Evolutionary conservation across 2,797 vertebrate genomes (phyloP).

Genomic region (Coreius guichenoti): DNA sequence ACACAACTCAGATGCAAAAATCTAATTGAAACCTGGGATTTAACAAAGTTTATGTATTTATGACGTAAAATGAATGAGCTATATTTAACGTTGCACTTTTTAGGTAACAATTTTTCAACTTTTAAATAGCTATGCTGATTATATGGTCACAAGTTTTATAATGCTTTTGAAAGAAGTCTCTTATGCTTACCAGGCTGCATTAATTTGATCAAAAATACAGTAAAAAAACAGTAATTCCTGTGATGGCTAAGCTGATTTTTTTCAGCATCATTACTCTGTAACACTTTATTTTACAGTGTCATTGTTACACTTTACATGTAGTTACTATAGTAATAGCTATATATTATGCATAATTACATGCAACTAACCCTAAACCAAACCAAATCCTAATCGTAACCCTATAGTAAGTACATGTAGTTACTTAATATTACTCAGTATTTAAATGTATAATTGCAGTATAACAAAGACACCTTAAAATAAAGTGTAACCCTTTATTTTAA

Average conservation of each 20-base stretch:
- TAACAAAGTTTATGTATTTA: background rate
- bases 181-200: background rate
- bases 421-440: too few species aligned
- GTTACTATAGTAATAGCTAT: too few species aligned
- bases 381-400: too few species aligned
- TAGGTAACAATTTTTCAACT: background rate
- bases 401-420: too few species aligned
- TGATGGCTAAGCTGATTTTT: background rate
- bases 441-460: too few species aligned
- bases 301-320: too few species aligned
- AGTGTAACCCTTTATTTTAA: too few species aligned
- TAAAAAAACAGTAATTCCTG: background rate
- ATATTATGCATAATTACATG: too few species aligned
- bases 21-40: background rate
- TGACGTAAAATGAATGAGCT: background rate
- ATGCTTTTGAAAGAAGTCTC: background rate
- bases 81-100: background rate
- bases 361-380: too few species aligned
- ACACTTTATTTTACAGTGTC: too few species aligned
- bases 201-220: background rate
- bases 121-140: background rate
- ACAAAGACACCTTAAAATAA: too few species aligned
- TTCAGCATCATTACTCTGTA: background rate
- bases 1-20: background rate
- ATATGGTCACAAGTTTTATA: background rate